Conservation (phyloP, 2,888 invertebrate species). For the Chrysodeixis includens region DNA sequence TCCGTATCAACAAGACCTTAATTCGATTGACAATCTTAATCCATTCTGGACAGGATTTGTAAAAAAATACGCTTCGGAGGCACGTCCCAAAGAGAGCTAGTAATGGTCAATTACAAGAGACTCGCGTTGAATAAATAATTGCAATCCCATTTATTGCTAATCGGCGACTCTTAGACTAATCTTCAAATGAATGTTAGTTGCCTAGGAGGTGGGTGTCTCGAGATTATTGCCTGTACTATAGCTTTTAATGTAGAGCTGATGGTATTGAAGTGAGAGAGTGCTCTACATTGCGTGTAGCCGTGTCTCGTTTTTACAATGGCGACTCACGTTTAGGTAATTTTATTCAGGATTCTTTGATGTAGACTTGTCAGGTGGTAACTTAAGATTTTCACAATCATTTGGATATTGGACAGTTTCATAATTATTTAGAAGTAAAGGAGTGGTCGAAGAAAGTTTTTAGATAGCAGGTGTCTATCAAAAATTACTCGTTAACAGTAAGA, state of each 20-base stretch:
- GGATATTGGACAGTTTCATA: no score
- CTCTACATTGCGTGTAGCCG: no score
- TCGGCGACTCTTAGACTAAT: slow-evolving; percentile 13
- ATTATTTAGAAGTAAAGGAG: no score
- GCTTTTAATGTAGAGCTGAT: background rate
- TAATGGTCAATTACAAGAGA: slow-evolving; percentile 17
- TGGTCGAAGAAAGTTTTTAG: no score
- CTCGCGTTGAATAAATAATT: slow-evolving; percentile 36
- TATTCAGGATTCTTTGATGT: no score
- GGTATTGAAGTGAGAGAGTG: no score
- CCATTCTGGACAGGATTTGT: background rate
- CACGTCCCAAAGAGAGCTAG: background rate
- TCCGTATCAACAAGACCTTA: background rate
- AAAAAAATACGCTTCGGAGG: background rate
- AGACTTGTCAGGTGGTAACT: no score
- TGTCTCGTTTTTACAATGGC: no score
- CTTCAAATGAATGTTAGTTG: background rate
- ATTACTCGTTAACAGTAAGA: no score
- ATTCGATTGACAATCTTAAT: background rate
- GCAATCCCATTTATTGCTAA: slow-evolving; percentile 17
- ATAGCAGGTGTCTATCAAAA: no score
- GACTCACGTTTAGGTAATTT: no score
- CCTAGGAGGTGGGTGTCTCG: background rate
- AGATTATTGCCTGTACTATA: background rate
- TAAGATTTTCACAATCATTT: no score